These are phyloP conservation scores for Poicephalus gulielmi DNA, from an alignment of 2,113 vertebrate species.

Conservation along the genomic window DNA sequence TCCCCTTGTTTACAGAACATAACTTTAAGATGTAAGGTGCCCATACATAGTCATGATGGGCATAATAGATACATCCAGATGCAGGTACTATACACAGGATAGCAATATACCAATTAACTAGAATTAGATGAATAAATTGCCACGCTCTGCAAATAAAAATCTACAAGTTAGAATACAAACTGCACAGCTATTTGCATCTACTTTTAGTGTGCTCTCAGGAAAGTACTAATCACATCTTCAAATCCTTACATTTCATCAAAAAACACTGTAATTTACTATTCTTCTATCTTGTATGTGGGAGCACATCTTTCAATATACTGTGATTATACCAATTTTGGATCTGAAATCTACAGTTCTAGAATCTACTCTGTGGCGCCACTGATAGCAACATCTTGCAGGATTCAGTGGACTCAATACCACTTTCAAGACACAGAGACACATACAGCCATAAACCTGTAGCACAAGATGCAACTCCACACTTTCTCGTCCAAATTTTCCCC, in stretches of 20 bases:
- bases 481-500: neutral
- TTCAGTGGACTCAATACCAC: neutral
- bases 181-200: neutral
- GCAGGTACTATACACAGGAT: neutral
- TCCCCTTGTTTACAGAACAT: neutral
- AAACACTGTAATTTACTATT: neutral
- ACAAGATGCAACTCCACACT: neutral
- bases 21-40: neutral
- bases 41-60: neutral
- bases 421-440: neutral
- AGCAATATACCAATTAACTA: conserved; percentile 13
- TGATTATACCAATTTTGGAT: neutral
- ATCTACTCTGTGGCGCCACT: neutral
- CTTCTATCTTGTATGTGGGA: neutral
- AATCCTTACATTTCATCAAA: neutral
- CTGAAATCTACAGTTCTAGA: neutral
- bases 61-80: neutral
- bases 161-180: neutral
- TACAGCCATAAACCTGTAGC: neutral
- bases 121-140: conserved; percentile 17
- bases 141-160: neutral
- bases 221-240: neutral
- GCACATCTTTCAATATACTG: neutral
- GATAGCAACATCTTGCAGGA: neutral
- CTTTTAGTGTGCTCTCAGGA: neutral